These are phyloP conservation scores for Cyanistes caeruleus DNA, from an alignment of 2,113 vertebrate genomes.

Conservation along the genomic window DNA sequence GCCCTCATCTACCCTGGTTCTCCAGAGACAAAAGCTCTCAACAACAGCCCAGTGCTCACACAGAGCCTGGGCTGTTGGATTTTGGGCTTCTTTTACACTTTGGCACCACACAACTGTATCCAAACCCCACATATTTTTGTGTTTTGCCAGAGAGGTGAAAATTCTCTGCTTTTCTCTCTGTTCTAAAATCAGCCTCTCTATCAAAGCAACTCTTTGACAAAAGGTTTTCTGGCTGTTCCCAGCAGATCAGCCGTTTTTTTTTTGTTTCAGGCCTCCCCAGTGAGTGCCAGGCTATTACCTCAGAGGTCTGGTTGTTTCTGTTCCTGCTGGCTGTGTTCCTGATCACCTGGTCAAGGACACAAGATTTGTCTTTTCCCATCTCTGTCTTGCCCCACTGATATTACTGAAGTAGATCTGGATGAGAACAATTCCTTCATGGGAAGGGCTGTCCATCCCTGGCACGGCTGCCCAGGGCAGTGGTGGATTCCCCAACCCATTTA, in stretches of 20 bases:
- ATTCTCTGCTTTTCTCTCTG: not conserved
- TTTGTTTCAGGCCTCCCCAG: not conserved
- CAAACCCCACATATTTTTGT: not conserved
- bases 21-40: not conserved
- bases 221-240: not conserved
- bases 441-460: not conserved
- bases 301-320: not conserved
- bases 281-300: not conserved
- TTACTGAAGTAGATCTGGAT: not conserved
- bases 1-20: not conserved
- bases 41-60: not conserved
- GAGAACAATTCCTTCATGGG: not conserved
- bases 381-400: not conserved
- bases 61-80: not conserved
- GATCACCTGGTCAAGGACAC: not conserved
- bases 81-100: not conserved
- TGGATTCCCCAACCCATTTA: not conserved
- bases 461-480: not conserved
- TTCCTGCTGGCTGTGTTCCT: not conserved
- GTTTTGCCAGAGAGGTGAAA: not conserved
- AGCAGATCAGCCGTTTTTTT: not conserved
- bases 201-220: not conserved
- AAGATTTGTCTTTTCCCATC: not conserved
- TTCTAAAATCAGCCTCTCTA: not conserved
- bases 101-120: not conserved